Base-by-base conservation (phyloP, 2,113 vertebrate genomes). In the Callionymus lyra region DNA sequence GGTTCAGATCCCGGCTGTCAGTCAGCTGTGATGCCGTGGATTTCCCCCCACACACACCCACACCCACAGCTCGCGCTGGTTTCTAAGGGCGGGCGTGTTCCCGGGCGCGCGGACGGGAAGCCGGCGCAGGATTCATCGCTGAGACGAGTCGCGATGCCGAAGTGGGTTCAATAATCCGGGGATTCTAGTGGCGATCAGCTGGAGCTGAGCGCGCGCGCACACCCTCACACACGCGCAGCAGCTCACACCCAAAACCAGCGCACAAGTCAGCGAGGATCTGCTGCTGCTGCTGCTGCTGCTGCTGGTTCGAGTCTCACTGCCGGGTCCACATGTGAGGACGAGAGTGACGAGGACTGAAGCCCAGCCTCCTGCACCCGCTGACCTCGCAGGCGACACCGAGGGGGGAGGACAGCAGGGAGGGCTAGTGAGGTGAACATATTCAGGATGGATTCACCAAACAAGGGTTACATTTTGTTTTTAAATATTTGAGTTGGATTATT, bases 321-420 rank as follows among this genome's bases (percentile, higher is more conserved):
- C 58, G 73, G 48, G 49, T 52, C 63, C 68, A 62, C 59, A 6
- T 34, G 61, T 13, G 55, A 62, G 65, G 59, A 73, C n/a, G 70
- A 65, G 57, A 70, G 74, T 66, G 76, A 74, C 73, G 74, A 44
- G 19, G 72, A 63, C 73, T 74, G 45, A 65, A 77, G 62, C 76
- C 66, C 78, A 63, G 47, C 68, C 63, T 72, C 71, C 76, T 83
- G 82, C 80, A 71, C 68, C 68, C 72, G 66, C 84, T 81, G 84
- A 87, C 84, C 85, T 89, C 82, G 76, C 65, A 70, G 41, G 38
- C 15, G 37, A 39, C 14, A 39, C 4, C 12, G 41, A 43, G 42
- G 10, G 14, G 6, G 15, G 27, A 11, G 15, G 15, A 31, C 3
- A 10, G 34, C 14, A 13, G 11, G 16, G 32, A 34, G 32, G 46